Base-by-base conservation (phyloP, 2,797 vertebrate species). In the Botia almorhae region DNA sequence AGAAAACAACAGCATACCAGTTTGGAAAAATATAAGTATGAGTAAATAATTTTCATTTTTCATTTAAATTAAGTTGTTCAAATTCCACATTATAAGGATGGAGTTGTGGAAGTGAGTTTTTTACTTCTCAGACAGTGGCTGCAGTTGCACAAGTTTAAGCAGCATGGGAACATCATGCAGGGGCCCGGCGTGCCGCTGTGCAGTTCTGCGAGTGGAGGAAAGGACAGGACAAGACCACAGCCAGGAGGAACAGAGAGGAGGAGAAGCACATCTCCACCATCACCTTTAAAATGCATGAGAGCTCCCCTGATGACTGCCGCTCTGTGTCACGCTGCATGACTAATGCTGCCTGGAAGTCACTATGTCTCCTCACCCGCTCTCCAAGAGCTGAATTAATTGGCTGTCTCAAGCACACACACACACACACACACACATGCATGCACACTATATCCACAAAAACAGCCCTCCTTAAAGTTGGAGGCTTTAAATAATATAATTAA, bases 381-480 rank as follows among this genome's bases (percentile, higher is more conserved):
- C 90, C 87, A 74, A 89, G 86, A 91, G 87, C 87, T 88, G 89
- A 93, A 93, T 92, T 93, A 93, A 94, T 93, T 93, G 91, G 90
- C 89, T 93, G 90, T 91, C 92, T 79, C 67, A 74, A 69, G 84
- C 76, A 75, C 82, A 85, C 85, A 87, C 46, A 67, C 69, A 26
- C 23, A 26, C 23, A 26, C 23, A 26, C 23, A 26, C 23, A 63
- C 74, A 78, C 58, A 79, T 69, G 48, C 61, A 76, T 55, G 43
- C 63, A 48, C 39, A 58, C 36, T 50, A 68, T 21, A 70, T 68
- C 23, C 74, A 48, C 51, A 70, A 81, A 83, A 85, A 70, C 78
- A 71, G 78, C 68, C 71, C 55, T 53, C 29, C 56, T 74, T 60
- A 65, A 82, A 86, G 56, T 74, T 16, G 14, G 61, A 61, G 78